Conservation (phyloP, 2,888 invertebrate genomes). For the Pandemis cinnamomeana region DNA sequence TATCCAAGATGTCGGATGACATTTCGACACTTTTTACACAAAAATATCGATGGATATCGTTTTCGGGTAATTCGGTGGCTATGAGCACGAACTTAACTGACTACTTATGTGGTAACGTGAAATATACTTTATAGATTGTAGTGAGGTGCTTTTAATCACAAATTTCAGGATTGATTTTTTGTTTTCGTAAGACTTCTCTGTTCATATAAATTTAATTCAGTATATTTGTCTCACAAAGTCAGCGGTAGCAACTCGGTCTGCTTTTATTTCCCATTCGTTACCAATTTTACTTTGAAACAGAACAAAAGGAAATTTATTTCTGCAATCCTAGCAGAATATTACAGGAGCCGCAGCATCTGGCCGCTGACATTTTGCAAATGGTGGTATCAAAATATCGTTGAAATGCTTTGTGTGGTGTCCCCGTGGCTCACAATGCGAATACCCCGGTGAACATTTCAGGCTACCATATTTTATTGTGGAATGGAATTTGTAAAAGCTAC, state of each 20-base stretch:
- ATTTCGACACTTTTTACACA: no score
- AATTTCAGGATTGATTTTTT: no score
- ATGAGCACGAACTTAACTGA: no score
- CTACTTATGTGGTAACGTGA: no score
- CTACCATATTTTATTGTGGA: conserved; percentile 22
- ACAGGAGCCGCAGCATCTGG: conserved; percentile 38
- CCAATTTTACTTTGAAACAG: conserved; percentile 35
- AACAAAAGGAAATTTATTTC: conserved; percentile 42
- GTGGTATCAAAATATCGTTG: conserved; percentile 43
- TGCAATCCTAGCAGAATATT: conserved; percentile 38
- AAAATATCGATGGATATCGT: no score
- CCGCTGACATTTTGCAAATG: conserved; percentile 43
- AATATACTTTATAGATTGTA: no score
- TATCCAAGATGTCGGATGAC: no score
- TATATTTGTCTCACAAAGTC: not conserved
- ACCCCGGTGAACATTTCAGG: conserved; percentile 26
- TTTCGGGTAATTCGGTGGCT: no score
- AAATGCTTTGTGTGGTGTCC: conserved; percentile 41
- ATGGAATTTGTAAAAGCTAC: conserved; percentile 32
- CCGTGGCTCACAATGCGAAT: conserved; percentile 37
- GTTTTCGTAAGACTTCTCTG: no score
- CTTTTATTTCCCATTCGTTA: conserved; percentile 28
- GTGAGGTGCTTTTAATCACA: no score
- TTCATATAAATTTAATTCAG: no score
- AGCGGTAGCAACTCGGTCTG: conserved; percentile 4